phyloP scores from a whole-genome alignment of 2,888 invertebrate genomes.

The Malachius bipustulatus region DNA sequence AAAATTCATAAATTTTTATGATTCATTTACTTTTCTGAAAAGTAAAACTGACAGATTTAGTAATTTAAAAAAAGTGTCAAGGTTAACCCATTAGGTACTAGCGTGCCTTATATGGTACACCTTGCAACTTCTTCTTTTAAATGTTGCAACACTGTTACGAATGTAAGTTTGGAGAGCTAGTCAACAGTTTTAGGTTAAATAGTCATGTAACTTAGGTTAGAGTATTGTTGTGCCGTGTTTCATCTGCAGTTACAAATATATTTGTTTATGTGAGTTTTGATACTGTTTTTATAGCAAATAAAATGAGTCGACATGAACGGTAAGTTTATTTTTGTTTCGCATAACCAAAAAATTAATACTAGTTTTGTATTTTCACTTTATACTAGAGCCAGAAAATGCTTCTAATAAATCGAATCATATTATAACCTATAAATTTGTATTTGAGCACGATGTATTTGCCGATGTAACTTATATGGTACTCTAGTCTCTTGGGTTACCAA shows the following conservation, averaged over 20 bases:
- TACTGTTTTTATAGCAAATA: too few species aligned
- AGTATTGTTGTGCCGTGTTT: background rate
- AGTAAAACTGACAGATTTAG: too few species aligned
- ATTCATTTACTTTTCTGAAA: too few species aligned
- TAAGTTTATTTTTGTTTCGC: too few species aligned
- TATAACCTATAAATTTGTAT: background rate
- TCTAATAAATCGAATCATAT: background rate
- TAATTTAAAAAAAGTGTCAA: too few species aligned
- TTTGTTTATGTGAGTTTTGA: too few species aligned
- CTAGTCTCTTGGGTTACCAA: conserved; percentile 1
- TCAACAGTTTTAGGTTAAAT: background rate
- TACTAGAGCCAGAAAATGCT: conserved; percentile 1
- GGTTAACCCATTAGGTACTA: conserved; percentile 1
- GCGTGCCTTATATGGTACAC: conserved; percentile 1
- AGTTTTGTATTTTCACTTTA: too few species aligned
- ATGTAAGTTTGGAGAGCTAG: background rate
- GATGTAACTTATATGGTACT: background rate
- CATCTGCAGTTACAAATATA: background rate
- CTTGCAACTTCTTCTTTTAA: background rate
- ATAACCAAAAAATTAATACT: too few species aligned
- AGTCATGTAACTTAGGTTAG: background rate
- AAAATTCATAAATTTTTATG: too few species aligned
- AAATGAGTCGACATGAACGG: too few species aligned
- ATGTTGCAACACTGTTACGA: background rate
- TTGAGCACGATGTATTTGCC: background rate